Conservation (phyloP, 2,113 vertebrate genomes). For the Marmota monax region DNA sequence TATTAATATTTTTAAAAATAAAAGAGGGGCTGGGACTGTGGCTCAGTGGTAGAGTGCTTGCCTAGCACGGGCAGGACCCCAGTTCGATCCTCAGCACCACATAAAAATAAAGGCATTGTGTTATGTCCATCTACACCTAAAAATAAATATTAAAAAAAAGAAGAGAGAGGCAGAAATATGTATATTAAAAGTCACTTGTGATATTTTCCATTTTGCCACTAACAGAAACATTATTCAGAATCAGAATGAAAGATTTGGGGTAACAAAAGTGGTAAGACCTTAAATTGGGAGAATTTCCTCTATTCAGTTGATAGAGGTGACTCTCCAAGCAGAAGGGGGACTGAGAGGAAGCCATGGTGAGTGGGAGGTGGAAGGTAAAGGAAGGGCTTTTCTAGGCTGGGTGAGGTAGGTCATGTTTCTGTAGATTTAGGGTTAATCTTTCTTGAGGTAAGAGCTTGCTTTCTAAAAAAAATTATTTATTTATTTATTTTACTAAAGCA, state of each 20-base stretch:
- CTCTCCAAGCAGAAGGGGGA: background rate
- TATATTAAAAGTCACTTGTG: background rate
- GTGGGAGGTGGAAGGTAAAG: background rate
- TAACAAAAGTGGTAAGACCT: background rate
- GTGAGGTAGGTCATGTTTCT: background rate
- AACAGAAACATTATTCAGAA: background rate
- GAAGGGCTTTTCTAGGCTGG: background rate
- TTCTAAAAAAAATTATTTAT: background rate
- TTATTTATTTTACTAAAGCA: background rate
- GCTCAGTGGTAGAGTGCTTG: too few relatives aligned
- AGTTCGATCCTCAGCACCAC: too few relatives aligned
- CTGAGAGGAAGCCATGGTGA: background rate
- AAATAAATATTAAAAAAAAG: too few relatives aligned
- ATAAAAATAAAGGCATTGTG: too few relatives aligned
- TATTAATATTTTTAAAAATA: conserved; percentile 37
- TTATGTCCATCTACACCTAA: too few relatives aligned
- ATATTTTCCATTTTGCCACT: background rate
- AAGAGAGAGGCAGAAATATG: too few relatives aligned
- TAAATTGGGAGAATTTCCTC: background rate
- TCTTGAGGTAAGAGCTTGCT: background rate
- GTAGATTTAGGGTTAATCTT: background rate
- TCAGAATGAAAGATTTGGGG: background rate
- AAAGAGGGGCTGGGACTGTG: too few relatives aligned
- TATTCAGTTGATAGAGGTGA: background rate
- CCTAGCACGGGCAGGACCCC: too few relatives aligned